These are phyloP conservation scores for Andrena trimmerana DNA, from an alignment of 2,888 invertebrate genomes.

Conservation along the genomic window DNA sequence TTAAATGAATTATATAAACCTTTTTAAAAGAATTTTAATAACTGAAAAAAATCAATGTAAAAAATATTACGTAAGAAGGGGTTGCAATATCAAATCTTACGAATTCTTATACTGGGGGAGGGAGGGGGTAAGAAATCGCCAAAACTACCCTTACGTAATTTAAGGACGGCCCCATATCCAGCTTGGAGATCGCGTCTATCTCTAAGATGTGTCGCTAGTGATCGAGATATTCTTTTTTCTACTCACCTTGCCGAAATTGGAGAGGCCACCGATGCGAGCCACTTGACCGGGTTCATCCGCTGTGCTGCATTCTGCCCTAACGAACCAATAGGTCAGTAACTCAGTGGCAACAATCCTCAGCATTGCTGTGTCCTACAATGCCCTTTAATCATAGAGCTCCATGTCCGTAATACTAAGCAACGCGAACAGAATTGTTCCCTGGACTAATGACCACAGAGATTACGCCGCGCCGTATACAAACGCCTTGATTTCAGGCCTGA, in stretches of 20 bases:
- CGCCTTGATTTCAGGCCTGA: constrained; percentile 37
- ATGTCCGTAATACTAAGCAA: constrained; percentile 53
- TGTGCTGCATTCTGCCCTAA: constrained; percentile 89
- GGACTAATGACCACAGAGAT: constrained; percentile 39
- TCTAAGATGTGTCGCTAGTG: not conserved
- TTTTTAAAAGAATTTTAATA: too few species aligned
- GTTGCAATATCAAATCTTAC: too few species aligned
- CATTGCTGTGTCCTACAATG: constrained; percentile 72
- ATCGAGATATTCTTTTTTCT: constrained; percentile 16
- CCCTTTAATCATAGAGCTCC: constrained; percentile 66
- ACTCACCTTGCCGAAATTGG: constrained; percentile 88
- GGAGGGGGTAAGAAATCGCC: too few species aligned
- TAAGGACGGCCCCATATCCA: too few species aligned
- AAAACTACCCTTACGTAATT: too few species aligned
- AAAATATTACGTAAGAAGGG: too few species aligned
- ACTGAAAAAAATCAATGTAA: too few species aligned
- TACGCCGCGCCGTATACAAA: constrained; percentile 32
- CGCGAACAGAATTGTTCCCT: constrained; percentile 39
- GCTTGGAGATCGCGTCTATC: too few species aligned
- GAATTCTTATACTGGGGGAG: too few species aligned
- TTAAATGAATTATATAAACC: too few species aligned
- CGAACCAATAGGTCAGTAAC: constrained; percentile 84
- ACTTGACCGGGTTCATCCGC: constrained; percentile 88
- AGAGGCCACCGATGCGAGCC: constrained; percentile 88
- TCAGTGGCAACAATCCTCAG: constrained; percentile 79